Evolutionary conservation across 2,888 invertebrate genomes (phyloP).

Genomic region (Torymus tubicola): DNA sequence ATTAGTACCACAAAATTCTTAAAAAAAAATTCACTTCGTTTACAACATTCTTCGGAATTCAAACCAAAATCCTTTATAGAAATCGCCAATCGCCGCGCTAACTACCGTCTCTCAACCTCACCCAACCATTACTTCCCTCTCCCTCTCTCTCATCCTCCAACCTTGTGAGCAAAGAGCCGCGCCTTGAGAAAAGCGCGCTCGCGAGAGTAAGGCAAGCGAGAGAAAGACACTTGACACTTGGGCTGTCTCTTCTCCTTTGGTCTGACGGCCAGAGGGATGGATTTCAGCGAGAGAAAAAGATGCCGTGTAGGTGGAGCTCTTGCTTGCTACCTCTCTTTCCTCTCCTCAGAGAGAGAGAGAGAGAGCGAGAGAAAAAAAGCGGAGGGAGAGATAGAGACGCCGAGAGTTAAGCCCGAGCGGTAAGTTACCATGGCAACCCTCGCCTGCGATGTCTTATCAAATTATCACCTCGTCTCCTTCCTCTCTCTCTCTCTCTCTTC

Average conservation of each 20-base stretch:
- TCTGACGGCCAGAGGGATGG: constrained; percentile 58
- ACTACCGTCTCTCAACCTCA: not conserved
- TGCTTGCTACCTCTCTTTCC: not conserved
- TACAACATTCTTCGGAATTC: too few relatives aligned
- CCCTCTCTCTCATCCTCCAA: not conserved
- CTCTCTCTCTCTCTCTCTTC: constrained; percentile 59
- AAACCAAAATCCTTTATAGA: too few relatives aligned
- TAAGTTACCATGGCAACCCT: constrained; percentile 75
- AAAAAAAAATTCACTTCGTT: too few relatives aligned
- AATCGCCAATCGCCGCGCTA: too few relatives aligned
- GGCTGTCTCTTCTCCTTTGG: constrained; percentile 54
- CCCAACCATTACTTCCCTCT: not conserved
- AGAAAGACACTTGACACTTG: constrained; percentile 71
- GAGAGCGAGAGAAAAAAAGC: constrained; percentile 56
- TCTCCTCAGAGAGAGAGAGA: not conserved
- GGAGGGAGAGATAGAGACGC: constrained; percentile 36
- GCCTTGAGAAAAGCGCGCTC: constrained; percentile 39
- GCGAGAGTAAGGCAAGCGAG: not conserved
- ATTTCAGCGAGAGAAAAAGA: constrained; percentile 56
- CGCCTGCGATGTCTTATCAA: constrained; percentile 75
- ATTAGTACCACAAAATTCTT: too few relatives aligned
- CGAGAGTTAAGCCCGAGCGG: constrained; percentile 18
- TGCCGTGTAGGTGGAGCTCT: constrained; percentile 59
- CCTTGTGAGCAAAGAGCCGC: too few relatives aligned
- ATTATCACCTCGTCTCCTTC: constrained; percentile 73